These are phyloP conservation scores for Leptonema lineaticorne DNA, from an alignment of 1,140 invertebrate species.

Conservation along the genomic window DNA sequence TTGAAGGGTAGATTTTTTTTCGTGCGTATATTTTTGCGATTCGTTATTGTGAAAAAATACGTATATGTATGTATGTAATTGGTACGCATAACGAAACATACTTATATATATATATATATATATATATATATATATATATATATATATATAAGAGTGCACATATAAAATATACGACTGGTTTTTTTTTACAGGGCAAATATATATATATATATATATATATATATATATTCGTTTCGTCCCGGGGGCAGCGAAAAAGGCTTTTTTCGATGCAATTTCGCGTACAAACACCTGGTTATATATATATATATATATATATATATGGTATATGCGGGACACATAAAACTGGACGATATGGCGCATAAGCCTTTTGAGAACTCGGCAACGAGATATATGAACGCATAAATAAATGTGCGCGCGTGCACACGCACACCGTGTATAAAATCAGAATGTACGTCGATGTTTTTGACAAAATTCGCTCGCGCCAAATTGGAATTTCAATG, in stretches of 20 bases:
- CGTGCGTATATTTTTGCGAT: background rate
- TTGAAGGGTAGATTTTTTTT: background rate
- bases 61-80: no score
- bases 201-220: background rate
- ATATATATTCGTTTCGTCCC: background rate
- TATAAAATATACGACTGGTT: no score
- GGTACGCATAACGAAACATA: no score
- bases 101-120: no score
- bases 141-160: no score
- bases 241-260: background rate
- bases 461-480: conserved; percentile 14
- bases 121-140: no score
- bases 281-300: background rate
- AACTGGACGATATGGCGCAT: no score
- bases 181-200: no score
- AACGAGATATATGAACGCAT: no score
- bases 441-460: background rate
- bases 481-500: background rate
- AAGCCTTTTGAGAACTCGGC: no score
- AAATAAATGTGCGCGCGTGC: no score
- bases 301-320: background rate
- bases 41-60: background rate
- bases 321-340: background rate
- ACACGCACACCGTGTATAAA: no score
- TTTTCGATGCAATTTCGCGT: conserved; percentile 1